Base-by-base conservation (phyloP, 2,888 invertebrate species). In the Tribolium freemani region DNA sequence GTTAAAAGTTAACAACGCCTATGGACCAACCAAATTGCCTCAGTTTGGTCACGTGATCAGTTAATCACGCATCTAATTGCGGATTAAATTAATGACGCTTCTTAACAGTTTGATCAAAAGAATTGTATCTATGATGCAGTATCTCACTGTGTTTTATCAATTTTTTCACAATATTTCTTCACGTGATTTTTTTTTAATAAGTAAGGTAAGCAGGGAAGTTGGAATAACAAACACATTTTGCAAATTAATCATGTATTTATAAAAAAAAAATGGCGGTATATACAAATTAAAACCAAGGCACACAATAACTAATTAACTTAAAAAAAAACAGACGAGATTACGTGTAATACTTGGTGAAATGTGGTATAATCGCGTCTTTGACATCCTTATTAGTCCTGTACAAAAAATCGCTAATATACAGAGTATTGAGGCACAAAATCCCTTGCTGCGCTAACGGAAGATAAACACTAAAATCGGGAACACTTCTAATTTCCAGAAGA, bases 401-500 rank as follows among this genome's bases (percentile, higher is more conserved):
- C 10, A 86, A 78, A 76, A 76, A 85, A 54, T 85, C 84, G 71
- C 81, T 83, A 21, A 86, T 79, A 76, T 83, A 86, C 31, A 85
- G 63, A 1, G 84, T 83, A 72, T 82, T 84, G 13, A 86, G 77
- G 74, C 85, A 83, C 71, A 80, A 84, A 64, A 86, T 80, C 21
- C 86, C 86, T 75, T 84, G 84, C 67, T 83, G 75, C 0, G 86
- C 86, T 11, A 86, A 73, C 3, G 83, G 83, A 57, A 81, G 75
- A 73, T 81, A 86, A n/a, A 80, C 78, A 3, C 77, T 70, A 54
- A 81, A 76, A 74, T 84, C 81, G 3, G 77, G 71, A 0, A 84
- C 78, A 48, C 73, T 76, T 76, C 83, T 84, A 77, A 89, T 79
- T 81, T 94, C 94, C 13, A 93, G 88, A 75, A 95, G 91, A 80